Evolutionary conservation across 1,140 invertebrate genomes (phyloP).

Genomic region (Andricus grossulariae): DNA sequence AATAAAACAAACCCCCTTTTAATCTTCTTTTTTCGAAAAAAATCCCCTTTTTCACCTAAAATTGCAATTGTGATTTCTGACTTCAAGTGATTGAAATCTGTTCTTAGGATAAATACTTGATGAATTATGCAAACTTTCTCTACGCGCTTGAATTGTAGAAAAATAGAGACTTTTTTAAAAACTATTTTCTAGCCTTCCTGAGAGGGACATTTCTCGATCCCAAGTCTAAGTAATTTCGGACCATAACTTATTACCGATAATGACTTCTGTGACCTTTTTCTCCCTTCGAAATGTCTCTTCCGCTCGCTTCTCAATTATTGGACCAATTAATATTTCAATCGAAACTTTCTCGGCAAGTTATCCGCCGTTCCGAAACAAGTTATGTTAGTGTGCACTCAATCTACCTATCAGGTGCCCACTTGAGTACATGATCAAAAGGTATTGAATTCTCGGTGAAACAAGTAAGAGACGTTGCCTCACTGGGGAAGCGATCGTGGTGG

Average conservation of each 20-base stretch:
- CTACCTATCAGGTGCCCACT: background rate
- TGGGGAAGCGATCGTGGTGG: background rate
- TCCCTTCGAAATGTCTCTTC: background rate
- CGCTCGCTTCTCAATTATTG: conserved; percentile 9
- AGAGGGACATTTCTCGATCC: background rate
- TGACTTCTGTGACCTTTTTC: background rate
- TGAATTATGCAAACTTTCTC: no score
- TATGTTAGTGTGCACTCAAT: background rate
- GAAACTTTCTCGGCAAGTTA: conserved; percentile 8
- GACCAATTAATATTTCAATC: conserved; percentile 24
- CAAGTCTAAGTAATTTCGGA: conserved; percentile 1
- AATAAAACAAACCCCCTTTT: no score
- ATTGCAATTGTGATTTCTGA: no score
- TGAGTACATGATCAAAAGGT: conserved; percentile 15
- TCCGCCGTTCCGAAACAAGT: background rate
- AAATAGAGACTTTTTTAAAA: no score
- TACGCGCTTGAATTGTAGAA: no score
- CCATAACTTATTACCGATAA: background rate
- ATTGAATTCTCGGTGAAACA: conserved; percentile 22
- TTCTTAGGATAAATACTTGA: no score
- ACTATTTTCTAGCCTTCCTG: no score
- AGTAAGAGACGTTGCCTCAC: background rate
- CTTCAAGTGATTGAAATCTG: no score
- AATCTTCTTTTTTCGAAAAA: no score
- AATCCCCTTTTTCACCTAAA: no score